phyloP scores from a whole-genome alignment of 1,140 invertebrate genomes.

The Trichoplusia ni region DNA sequence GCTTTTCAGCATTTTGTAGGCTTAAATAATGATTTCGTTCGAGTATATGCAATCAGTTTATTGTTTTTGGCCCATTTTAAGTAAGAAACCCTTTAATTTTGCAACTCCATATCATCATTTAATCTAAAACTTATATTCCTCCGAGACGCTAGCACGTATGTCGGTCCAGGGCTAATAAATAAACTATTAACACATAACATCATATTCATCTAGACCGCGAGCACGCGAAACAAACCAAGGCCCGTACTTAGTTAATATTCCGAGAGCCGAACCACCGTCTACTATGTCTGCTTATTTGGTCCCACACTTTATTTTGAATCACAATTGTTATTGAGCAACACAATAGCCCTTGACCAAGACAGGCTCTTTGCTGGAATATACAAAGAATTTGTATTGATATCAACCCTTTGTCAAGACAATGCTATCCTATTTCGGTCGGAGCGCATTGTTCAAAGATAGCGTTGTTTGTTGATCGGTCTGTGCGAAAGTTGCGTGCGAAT shows the following conservation, averaged over 20 bases:
- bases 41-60: no score
- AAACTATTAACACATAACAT: constrained; percentile 23
- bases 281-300: constrained; percentile 70
- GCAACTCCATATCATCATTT: no score
- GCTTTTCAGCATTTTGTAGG: no score
- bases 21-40: no score
- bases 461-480: not conserved
- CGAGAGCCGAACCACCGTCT: constrained; percentile 31
- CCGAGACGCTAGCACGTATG: no score
- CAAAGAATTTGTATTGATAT: constrained; percentile 22
- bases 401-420: constrained; percentile 25
- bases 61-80: no score
- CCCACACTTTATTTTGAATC: constrained; percentile 61
- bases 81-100: no score
- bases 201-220: constrained; percentile 55
- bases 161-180: constrained; percentile 7
- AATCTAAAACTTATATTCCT: no score
- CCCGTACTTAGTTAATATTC: constrained; percentile 63
- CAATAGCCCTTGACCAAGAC: constrained; percentile 62
- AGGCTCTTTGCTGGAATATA: constrained; percentile 10
- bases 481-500: no score
- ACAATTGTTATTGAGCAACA: constrained; percentile 70
- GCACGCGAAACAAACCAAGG: constrained; percentile 57
- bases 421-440: constrained; percentile 2
- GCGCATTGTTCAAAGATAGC: constrained; percentile 14